Base-by-base conservation (phyloP, 2,797 vertebrate species). In the Hybognathus amarus region DNA sequence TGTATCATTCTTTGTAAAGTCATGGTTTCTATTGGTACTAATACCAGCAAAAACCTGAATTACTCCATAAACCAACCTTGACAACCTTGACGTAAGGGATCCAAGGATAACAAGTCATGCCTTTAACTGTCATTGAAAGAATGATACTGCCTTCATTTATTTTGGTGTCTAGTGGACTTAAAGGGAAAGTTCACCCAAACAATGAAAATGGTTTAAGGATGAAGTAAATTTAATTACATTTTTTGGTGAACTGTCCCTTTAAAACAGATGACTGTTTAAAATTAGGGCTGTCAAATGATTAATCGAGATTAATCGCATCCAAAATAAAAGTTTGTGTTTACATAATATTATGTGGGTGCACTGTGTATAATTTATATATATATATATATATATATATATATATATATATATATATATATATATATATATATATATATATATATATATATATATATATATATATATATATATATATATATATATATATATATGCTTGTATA, bases 31-130 rank as follows among this genome's bases (percentile, higher is more conserved):
- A 18, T 40, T 66, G 52, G 52, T 24, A 12, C 52, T 56, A 80
- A 70, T 6, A 71, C 18, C 54, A 15, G 79, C 67, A 80, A 80
- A 70, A 80, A 61, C 52, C 79, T 33, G 68, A 80, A n/a, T 18
- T 30, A 71, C 54, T 36, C 27, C 27, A n/a, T 80, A 33, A 71
- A 71, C 56, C 56, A 81, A 73, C 79, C 79, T 73, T 81, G 79
- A 80, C 67, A 33, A 33, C 30, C 30, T 33, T 80, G 40, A 64
- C 54, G 63, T 50, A 30, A 63, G 27, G 13, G 40, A 66, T 66
- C 42, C 27, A 30, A 47, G 36, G 42, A 63, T n/a, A 47, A 59
- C 52, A 69, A 69, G 50, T 18, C 47, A 56, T 59, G 38, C 11
- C 30, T 33, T 54, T 68, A 69, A 40, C 5, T 12, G 47, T 59